Conservation (phyloP, 2,888 invertebrate species). For the Adineta ricciae region DNA sequence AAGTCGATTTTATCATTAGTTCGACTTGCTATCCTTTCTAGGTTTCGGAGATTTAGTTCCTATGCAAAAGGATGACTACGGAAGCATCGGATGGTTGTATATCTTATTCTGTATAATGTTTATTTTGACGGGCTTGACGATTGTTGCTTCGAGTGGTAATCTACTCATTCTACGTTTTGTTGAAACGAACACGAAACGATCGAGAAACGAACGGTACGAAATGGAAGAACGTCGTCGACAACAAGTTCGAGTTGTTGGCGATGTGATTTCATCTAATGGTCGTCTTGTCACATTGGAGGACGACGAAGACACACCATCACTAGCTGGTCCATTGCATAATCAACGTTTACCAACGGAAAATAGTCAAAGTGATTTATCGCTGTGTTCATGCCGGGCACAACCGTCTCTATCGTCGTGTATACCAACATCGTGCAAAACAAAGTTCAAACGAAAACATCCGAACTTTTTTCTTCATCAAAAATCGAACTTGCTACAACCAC, state of each 20-base stretch:
- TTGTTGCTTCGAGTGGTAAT: slow-evolving; percentile 95
- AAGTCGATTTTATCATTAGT: too few relatives aligned
- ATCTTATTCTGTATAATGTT: slow-evolving; percentile 91
- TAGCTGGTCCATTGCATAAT: not conserved
- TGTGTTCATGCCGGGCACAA: not conserved
- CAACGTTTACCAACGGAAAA: not conserved
- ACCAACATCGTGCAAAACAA: not conserved
- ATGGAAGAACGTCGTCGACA: slow-evolving; percentile 75
- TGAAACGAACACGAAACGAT: slow-evolving; percentile 92
- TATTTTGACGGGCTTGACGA: slow-evolving; percentile 93
- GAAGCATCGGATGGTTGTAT: slow-evolving; percentile 86
- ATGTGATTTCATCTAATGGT: slow-evolving; percentile 63
- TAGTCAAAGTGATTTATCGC: not conserved
- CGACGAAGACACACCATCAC: not conserved
- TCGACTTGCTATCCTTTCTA: too few relatives aligned
- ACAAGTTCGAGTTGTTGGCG: slow-evolving; percentile 85
- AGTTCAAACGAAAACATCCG: not conserved
- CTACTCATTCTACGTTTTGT: slow-evolving; percentile 87
- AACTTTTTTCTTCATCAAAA: not conserved
- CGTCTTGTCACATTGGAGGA: slow-evolving; percentile 24
- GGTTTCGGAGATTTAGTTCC: slow-evolving; percentile 98
- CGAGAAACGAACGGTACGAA: slow-evolving; percentile 84
- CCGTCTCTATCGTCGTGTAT: not conserved
- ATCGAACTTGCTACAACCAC: not conserved
- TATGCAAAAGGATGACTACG: slow-evolving; percentile 81